These are phyloP conservation scores for Melanotus villosus DNA, from an alignment of 2,888 invertebrate genomes.

Conservation along the genomic window DNA sequence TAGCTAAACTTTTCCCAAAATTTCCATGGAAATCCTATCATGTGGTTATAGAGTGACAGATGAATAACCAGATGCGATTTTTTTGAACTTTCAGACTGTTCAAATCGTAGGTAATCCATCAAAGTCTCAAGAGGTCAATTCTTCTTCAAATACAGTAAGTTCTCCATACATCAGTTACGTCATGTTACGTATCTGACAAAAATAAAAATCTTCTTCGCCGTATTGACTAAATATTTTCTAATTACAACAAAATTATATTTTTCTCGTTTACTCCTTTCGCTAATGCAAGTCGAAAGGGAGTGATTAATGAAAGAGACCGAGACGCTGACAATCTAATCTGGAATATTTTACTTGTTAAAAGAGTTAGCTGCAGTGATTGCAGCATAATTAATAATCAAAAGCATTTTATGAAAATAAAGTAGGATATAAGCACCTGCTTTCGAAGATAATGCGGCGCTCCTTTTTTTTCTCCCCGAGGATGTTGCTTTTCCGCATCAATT, in stretches of 20 bases:
- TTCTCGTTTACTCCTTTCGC: neutral
- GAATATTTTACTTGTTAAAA: slow-evolving; percentile 24
- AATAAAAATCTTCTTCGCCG: no score
- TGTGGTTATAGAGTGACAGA: no score
- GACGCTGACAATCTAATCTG: slow-evolving; percentile 18
- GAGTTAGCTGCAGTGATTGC: slow-evolving; percentile 14
- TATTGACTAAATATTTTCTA: neutral
- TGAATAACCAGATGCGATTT: no score
- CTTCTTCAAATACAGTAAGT: no score
- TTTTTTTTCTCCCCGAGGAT: neutral
- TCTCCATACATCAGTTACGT: no score
- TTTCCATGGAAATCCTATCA: no score
- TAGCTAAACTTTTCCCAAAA: no score
- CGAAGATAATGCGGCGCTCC: neutral
- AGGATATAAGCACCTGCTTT: slow-evolving; percentile 5
- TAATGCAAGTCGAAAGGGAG: neutral
- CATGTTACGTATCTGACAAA: no score
- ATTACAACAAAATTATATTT: neutral
- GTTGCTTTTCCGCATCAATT: neutral
- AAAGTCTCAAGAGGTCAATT: no score
- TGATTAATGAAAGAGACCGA: slow-evolving; percentile 13
- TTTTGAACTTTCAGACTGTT: no score
- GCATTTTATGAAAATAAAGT: slow-evolving; percentile 1
- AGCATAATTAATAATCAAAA: slow-evolving; percentile 7
- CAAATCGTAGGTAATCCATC: no score